Conservation (phyloP, 2,888 invertebrate genomes). For the Abscondita cerata region DNA sequence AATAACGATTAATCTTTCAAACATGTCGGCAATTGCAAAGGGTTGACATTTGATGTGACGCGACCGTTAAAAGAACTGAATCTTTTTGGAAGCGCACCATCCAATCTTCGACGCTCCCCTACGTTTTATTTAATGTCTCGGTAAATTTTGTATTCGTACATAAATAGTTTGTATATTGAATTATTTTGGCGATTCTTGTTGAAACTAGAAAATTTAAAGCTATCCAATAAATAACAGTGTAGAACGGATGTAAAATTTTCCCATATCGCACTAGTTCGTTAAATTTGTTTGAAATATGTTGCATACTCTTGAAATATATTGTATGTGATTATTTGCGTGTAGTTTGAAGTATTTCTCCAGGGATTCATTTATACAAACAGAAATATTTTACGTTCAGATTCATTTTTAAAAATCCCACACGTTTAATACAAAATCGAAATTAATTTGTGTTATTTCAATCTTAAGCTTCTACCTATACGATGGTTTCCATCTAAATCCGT, state of each 20-base stretch:
- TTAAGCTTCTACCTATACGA: too few species aligned
- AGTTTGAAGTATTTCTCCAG: slow-evolving; percentile 27
- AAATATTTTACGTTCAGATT: slow-evolving; percentile 14
- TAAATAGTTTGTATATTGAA: slow-evolving; percentile 1
- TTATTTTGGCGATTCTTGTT: slow-evolving; percentile 15
- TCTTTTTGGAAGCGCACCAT: neutral
- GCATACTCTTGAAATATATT: slow-evolving; percentile 40
- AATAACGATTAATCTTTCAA: slow-evolving; percentile 44
- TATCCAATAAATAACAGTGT: slow-evolving; percentile 44
- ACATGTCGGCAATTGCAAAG: slow-evolving; percentile 39
- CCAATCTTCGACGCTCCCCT: neutral
- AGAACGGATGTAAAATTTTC: slow-evolving; percentile 44
- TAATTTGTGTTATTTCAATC: too few species aligned
- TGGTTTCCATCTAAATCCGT: slow-evolving; percentile 54
- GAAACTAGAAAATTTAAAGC: slow-evolving; percentile 38
- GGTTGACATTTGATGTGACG: slow-evolving; percentile 17
- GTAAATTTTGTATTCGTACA: too few species aligned
- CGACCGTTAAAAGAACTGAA: neutral
- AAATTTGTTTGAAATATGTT: slow-evolving; percentile 47
- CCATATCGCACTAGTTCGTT: slow-evolving; percentile 43
- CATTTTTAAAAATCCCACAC: neutral
- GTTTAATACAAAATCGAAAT: too few species aligned
- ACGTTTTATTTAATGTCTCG: too few species aligned
- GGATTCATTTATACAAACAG: slow-evolving; percentile 39
- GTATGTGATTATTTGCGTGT: slow-evolving; percentile 42